These are phyloP conservation scores for Ptychochromis oligacanthus DNA, from an alignment of 2,113 vertebrate species.

Conservation along the genomic window DNA sequence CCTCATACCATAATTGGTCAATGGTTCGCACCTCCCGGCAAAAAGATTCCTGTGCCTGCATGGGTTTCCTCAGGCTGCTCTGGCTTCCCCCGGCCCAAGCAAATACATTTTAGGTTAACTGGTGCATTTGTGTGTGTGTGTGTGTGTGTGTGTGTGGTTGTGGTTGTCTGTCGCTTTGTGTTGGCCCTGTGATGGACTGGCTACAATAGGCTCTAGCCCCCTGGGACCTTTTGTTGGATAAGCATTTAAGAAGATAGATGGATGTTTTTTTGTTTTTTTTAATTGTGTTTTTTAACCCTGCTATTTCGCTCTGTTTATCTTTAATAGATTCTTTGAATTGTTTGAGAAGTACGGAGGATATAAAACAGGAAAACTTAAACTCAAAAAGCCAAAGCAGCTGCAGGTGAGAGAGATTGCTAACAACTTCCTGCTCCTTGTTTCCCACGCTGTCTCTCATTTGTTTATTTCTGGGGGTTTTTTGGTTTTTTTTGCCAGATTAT, in stretches of 20 bases:
- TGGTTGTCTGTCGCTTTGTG: no score
- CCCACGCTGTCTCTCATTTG: not conserved
- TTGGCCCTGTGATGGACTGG: not conserved
- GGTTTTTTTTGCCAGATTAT: not conserved
- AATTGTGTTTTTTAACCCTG: not conserved
- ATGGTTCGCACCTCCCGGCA: not conserved
- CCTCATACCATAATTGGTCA: not conserved
- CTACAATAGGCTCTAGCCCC: not conserved
- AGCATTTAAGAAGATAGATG: not conserved
- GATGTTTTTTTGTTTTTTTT: not conserved
- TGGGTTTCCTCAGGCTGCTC: not conserved
- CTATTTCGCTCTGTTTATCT: not conserved
- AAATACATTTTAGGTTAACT: not conserved
- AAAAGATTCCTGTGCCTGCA: not conserved
- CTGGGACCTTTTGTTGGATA: not conserved
- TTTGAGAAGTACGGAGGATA: constrained; percentile 95
- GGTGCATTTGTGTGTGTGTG: no score
- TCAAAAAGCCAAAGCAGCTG: constrained; percentile 96
- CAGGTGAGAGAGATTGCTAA: constrained; percentile 81
- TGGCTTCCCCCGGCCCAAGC: not conserved
- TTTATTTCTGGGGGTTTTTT: not conserved
- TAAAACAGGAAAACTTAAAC: constrained; percentile 94
- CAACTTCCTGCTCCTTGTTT: not conserved
- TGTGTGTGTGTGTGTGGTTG: not conserved
- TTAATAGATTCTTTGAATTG: constrained; percentile 89